Conservation (phyloP, 2,113 vertebrate species). For the Hippocampus abdominalis region DNA sequence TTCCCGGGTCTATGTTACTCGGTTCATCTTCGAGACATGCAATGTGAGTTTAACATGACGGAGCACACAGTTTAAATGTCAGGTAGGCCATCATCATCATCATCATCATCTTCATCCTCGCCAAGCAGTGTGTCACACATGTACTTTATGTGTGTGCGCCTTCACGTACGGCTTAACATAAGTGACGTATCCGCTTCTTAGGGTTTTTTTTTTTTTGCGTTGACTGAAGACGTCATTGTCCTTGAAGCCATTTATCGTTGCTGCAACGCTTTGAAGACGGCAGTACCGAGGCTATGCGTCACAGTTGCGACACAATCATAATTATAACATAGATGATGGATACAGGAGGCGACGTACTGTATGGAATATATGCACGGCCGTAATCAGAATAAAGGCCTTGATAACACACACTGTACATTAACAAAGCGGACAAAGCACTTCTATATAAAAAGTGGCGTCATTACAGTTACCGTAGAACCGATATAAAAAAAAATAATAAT, state of each 20-base stretch:
- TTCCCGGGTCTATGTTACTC: constrained; percentile 33
- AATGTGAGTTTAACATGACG: constrained; percentile 35
- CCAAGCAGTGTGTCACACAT: neutral
- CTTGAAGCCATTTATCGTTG: neutral
- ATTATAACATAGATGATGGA: no score
- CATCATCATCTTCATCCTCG: neutral
- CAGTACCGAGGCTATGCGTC: neutral
- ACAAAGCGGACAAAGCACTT: no score
- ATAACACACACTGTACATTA: no score
- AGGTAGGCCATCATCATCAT: neutral
- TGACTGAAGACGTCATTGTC: neutral
- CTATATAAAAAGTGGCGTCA: no score
- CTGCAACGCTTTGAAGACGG: neutral
- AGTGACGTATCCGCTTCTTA: constrained; percentile 11
- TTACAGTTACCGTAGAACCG: no score
- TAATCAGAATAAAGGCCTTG: no score
- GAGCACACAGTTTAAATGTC: constrained; percentile 51
- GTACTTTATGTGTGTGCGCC: neutral
- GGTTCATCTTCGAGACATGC: constrained; percentile 42
- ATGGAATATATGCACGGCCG: no score
- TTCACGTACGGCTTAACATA: neutral
- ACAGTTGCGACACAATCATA: no score
- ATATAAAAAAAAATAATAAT: no score
- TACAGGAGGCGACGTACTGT: no score
- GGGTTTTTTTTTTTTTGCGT: neutral